These are phyloP conservation scores for Siniperca chuatsi DNA, from an alignment of 2,113 vertebrate species.

Conservation along the genomic window DNA sequence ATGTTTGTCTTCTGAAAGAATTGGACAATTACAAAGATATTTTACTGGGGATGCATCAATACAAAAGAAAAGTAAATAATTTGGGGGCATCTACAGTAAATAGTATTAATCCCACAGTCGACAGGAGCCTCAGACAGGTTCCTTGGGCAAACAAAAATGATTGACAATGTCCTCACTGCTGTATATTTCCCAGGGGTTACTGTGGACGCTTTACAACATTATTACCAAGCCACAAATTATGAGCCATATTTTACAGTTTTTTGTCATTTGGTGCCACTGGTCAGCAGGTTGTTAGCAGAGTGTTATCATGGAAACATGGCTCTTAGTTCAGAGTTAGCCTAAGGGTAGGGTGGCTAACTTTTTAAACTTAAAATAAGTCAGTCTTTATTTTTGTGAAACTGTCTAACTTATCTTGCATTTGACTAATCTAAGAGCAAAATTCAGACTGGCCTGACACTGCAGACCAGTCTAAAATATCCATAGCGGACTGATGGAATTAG, in stretches of 20 bases:
- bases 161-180: not conserved
- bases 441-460: too few species aligned
- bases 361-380: not conserved
- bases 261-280: constrained; percentile 1
- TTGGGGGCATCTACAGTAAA: not conserved
- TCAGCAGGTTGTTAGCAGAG: not conserved
- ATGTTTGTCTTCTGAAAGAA: not conserved
- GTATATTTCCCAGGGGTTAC: not conserved
- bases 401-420: too few species aligned
- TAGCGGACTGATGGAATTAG: too few species aligned
- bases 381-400: too few species aligned
- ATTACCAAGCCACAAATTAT: not conserved
- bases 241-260: not conserved
- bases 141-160: not conserved
- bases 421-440: too few species aligned
- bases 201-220: not conserved
- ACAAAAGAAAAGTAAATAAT: not conserved
- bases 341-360: not conserved
- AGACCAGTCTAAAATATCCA: too few species aligned
- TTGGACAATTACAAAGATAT: not conserved
- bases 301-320: not conserved
- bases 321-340: not conserved
- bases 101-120: not conserved
- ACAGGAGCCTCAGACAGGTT: not conserved
- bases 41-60: not conserved